Conservation (phyloP, 2,113 vertebrate genomes). For the Geococcyx californianus region DNA sequence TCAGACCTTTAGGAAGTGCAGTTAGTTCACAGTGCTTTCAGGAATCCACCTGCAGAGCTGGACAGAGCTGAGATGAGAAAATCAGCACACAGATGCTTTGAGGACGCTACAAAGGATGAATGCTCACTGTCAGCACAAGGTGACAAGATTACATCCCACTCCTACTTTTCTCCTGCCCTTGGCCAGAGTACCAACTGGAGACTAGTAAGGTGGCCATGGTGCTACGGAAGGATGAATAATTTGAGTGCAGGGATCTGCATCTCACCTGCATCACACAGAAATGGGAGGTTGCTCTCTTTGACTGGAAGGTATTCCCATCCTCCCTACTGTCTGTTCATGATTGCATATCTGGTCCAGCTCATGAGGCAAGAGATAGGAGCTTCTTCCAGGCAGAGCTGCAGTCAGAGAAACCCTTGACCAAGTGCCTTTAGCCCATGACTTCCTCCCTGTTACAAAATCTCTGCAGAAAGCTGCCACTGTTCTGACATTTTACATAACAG, state of each 20-base stretch:
- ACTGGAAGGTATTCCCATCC: not conserved
- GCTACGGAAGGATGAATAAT: not conserved
- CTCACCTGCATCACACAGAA: not conserved
- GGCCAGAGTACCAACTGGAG: not conserved
- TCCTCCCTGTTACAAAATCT: constrained; percentile 1
- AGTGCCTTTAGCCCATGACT: not conserved
- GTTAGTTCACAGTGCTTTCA: not conserved
- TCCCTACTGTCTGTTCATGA: not conserved
- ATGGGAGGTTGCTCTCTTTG: not conserved
- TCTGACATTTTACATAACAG: not conserved
- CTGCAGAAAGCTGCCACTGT: not conserved
- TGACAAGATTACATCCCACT: not conserved
- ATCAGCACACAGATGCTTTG: not conserved
- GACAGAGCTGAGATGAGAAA: not conserved
- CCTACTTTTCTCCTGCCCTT: not conserved
- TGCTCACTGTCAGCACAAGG: not conserved
- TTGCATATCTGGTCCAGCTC: not conserved
- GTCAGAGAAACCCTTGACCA: not conserved
- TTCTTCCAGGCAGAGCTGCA: not conserved
- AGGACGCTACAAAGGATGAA: not conserved
- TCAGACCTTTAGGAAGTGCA: not conserved
- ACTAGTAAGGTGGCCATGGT: not conserved
- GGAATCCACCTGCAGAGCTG: constrained; percentile 14
- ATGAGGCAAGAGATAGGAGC: not conserved
- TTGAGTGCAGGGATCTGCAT: not conserved